Conservation (phyloP, 2,797 vertebrate genomes). For the Bucorvus abyssinicus region DNA sequence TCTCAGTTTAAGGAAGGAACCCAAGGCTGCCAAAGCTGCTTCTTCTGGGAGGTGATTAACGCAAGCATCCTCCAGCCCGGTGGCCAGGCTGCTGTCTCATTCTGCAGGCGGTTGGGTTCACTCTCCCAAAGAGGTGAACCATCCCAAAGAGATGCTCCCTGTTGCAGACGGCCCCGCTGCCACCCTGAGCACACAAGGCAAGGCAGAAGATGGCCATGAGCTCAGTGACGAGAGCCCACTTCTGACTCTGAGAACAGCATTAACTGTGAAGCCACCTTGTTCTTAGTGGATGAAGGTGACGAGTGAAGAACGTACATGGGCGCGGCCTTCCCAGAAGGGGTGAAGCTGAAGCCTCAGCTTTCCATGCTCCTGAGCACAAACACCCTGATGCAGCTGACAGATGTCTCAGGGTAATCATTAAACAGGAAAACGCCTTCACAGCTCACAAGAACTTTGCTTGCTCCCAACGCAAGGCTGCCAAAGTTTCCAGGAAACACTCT, state of each 20-base stretch:
- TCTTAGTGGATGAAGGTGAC: background rate
- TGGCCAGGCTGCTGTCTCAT: background rate
- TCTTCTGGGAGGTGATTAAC: background rate
- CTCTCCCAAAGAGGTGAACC: background rate
- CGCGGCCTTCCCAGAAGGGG: background rate
- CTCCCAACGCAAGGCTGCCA: background rate
- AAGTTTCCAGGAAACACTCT: conserved; percentile 16
- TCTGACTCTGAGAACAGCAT: background rate
- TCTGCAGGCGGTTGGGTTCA: rapidly evolving
- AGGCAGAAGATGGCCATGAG: background rate
- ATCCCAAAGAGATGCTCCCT: background rate
- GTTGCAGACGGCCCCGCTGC: background rate
- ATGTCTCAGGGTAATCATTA: background rate
- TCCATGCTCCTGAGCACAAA: background rate
- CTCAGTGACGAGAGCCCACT: rapidly evolving
- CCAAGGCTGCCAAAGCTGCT: background rate
- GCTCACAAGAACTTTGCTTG: background rate
- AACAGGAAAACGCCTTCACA: background rate
- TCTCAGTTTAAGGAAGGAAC: background rate
- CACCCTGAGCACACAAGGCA: background rate
- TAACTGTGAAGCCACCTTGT: background rate
- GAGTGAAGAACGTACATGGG: background rate
- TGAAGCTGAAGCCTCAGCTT: background rate
- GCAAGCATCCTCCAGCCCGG: background rate
- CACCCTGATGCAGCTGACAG: background rate